These are phyloP conservation scores for Periphyllus acericola DNA, from an alignment of 2,888 invertebrate species.

Conservation along the genomic window DNA sequence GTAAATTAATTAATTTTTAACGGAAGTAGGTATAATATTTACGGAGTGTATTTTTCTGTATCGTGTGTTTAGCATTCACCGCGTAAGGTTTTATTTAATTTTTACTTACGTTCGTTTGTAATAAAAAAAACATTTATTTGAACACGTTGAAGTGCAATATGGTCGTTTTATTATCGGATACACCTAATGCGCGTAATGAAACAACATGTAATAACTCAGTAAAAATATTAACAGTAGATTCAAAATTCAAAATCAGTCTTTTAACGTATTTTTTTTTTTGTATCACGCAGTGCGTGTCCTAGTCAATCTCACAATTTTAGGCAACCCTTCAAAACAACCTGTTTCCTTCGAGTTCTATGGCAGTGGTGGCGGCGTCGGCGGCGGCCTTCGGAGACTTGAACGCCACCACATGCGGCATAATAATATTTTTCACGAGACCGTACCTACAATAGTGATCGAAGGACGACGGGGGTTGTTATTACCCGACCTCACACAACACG, in stretches of 20 bases:
- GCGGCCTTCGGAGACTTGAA: slow-evolving; percentile 58
- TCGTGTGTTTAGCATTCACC: too few species aligned
- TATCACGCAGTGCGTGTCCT: neutral
- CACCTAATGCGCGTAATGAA: neutral
- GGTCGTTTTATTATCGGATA: neutral
- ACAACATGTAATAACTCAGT: too few species aligned
- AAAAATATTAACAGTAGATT: too few species aligned
- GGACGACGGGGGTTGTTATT: slow-evolving; percentile 34
- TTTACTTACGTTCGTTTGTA: too few species aligned
- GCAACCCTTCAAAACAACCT: slow-evolving; percentile 49
- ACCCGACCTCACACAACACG: slow-evolving; percentile 52
- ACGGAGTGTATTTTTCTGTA: too few species aligned
- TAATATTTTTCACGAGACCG: slow-evolving; percentile 18
- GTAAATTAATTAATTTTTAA: neutral
- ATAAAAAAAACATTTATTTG: too few species aligned
- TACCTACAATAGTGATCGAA: neutral
- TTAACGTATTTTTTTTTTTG: neutral
- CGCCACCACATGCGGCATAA: slow-evolving; percentile 40
- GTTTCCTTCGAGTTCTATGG: slow-evolving; percentile 8
- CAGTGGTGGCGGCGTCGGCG: neutral
- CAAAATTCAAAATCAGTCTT: neutral
- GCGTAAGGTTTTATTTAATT: too few species aligned
- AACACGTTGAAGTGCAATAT: neutral
- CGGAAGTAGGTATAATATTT: too few species aligned
- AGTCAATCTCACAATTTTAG: slow-evolving; percentile 20